phyloP scores from a whole-genome alignment of 1,140 invertebrate genomes.

The Pseudomyrmex cubaensis region DNA sequence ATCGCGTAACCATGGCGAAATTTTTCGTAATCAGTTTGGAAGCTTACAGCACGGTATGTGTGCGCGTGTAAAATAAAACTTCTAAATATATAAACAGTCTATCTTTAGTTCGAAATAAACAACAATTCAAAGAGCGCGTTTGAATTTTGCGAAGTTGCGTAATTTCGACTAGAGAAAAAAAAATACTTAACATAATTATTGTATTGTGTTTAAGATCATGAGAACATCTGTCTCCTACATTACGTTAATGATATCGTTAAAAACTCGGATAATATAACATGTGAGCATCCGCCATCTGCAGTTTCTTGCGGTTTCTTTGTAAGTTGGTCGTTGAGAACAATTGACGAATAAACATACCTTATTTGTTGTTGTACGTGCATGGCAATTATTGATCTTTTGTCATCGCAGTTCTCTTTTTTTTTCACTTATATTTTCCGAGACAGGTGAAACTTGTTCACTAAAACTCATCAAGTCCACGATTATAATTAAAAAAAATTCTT shows the following conservation, averaged over 20 bases:
- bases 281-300: not conserved
- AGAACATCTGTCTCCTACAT: constrained; percentile 20
- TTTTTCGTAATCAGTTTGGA: constrained; percentile 30
- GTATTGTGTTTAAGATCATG: constrained; percentile 34
- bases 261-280: not conserved
- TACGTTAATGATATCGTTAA: constrained; percentile 26
- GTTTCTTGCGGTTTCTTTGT: not conserved
- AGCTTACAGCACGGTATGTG: constrained; percentile 20
- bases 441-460: no score
- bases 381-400: not conserved
- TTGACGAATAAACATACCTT: constrained; percentile 24
- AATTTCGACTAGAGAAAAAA: not conserved
- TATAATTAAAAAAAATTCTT: no score
- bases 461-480: no score
- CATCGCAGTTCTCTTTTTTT: not conserved
- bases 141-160: not conserved
- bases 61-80: no score
- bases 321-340: not conserved
- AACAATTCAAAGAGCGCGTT: not conserved
- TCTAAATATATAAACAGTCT: not conserved
- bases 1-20: constrained; percentile 8
- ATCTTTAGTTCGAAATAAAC: not conserved
- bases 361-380: not conserved
- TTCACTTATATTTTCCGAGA: not conserved
- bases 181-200: constrained; percentile 17